phyloP scores from a whole-genome alignment of 2,113 vertebrate genomes.

The Naja naja region DNA sequence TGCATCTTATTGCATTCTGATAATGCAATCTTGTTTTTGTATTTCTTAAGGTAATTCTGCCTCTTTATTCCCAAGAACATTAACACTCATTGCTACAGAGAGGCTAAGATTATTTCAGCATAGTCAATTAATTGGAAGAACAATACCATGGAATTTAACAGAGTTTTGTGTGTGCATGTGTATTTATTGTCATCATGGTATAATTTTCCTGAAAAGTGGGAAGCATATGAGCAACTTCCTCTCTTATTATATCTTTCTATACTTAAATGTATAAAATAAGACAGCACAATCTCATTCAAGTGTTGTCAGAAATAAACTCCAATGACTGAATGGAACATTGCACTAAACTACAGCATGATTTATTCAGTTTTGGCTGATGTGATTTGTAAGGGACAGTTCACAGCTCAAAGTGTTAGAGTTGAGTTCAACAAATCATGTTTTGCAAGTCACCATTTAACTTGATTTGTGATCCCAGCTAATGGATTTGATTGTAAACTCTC shows the following conservation, averaged over 20 bases:
- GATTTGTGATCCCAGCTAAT: not conserved
- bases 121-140: not conserved
- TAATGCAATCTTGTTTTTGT: constrained; percentile 9
- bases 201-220: not conserved
- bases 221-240: not conserved
- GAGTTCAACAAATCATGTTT: not conserved
- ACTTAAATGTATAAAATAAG: not conserved
- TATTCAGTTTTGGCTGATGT: not conserved
- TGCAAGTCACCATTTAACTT: not conserved
- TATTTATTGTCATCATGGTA: not conserved
- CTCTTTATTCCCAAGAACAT: not conserved
- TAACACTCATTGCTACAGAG: constrained; percentile 13
- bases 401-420: not conserved
- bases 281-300: not conserved
- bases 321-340: not conserved
- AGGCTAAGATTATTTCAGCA: constrained; percentile 13
- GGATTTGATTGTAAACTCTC: not conserved
- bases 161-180: not conserved
- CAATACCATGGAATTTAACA: not conserved
- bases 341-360: not conserved
- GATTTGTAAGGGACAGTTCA: not conserved
- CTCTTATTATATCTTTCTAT: not conserved
- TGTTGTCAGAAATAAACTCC: not conserved
- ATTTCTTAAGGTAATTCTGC: constrained; percentile 5
- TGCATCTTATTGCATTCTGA: not conserved